Conservation (phyloP, 1,140 invertebrate species). For the Popillia japonica region DNA sequence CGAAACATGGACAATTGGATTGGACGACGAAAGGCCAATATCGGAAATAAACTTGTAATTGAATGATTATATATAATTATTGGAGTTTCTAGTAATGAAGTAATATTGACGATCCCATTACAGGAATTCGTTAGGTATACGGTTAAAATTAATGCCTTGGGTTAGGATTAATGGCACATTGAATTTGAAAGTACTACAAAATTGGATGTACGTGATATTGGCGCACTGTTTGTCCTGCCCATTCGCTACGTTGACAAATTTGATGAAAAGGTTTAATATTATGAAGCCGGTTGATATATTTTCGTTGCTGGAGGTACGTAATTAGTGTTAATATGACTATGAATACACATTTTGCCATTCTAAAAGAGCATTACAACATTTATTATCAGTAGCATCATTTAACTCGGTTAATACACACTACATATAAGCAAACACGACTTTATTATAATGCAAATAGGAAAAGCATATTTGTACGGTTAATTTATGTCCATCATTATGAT, state of each 20-base stretch:
- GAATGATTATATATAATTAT: background rate
- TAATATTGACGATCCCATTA: background rate
- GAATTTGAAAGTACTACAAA: conserved; percentile 73
- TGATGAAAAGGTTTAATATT: conserved; percentile 65
- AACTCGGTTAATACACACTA: too few species aligned
- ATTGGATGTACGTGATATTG: conserved; percentile 73
- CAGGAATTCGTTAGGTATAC: conserved; percentile 48
- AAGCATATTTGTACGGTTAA: too few species aligned
- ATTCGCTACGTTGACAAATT: conserved; percentile 64
- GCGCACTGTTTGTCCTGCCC: conserved; percentile 70
- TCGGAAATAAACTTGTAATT: conserved; percentile 30
- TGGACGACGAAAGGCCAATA: conserved; percentile 14
- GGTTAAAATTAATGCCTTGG: conserved; percentile 70
- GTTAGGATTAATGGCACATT: conserved; percentile 76
- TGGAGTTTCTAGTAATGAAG: background rate
- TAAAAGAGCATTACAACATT: too few species aligned
- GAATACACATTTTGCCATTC: too few species aligned
- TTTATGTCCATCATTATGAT: too few species aligned
- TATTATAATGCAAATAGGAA: too few species aligned
- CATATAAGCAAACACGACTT: too few species aligned
- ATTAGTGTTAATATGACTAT: too few species aligned
- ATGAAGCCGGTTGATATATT: conserved; percentile 59
- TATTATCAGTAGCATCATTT: too few species aligned
- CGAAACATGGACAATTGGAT: conserved; percentile 38
- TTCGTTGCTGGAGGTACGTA: too few species aligned